Conservation (phyloP, 2,797 vertebrate genomes). For the Acridotheres tristis region DNA sequence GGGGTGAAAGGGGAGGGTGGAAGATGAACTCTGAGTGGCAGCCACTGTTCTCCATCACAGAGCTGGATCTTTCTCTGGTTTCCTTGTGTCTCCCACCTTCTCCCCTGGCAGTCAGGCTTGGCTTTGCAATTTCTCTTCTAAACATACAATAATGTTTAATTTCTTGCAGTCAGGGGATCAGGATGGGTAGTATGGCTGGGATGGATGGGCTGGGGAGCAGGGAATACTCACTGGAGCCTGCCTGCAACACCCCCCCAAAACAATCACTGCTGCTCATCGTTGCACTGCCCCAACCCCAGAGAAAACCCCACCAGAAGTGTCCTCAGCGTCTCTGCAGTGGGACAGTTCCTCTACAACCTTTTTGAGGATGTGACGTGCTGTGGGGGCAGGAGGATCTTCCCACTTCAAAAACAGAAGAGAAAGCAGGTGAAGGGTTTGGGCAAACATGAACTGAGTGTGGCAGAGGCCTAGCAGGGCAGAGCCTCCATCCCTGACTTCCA, state of each 20-base stretch:
- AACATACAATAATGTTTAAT: background rate
- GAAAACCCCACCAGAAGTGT: background rate
- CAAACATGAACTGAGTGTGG: background rate
- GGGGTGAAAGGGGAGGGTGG: background rate
- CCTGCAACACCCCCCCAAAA: background rate
- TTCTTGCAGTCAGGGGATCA: background rate
- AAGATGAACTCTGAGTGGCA: background rate
- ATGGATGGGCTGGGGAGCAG: background rate
- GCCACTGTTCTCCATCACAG: background rate
- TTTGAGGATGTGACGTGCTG: background rate
- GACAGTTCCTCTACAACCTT: background rate
- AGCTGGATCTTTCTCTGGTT: background rate
- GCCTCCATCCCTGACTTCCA: background rate
- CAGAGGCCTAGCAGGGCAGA: background rate
- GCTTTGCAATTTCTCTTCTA: background rate
- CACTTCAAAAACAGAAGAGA: rapidly evolving
- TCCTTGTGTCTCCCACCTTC: background rate
- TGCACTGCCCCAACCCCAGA: background rate
- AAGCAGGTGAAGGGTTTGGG: background rate
- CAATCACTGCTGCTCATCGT: background rate
- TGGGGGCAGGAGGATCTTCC: background rate
- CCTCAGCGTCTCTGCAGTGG: background rate
- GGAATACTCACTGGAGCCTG: background rate
- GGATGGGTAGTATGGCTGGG: background rate
- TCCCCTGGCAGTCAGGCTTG: background rate